A percentile compares a stretch with the other conserved stretches of the same genome.
phyloP scores from a whole-genome alignment of 1,140 invertebrate species.

The Elymnias hypermnestra region DNA sequence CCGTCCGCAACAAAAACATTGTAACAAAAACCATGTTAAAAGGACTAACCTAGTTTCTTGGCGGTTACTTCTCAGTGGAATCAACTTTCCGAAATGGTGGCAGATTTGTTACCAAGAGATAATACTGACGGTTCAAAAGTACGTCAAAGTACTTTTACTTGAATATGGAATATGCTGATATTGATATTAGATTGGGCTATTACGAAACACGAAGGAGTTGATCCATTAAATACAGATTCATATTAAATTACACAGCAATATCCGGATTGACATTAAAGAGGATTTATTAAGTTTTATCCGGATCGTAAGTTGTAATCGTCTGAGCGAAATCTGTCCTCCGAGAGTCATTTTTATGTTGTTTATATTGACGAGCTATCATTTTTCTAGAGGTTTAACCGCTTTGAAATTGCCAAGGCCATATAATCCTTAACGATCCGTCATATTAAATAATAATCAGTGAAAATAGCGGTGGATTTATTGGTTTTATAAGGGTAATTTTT shows the following conservation, averaged over 20 bases:
- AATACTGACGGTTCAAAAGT: no score
- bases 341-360: constrained; percentile 6
- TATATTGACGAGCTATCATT: constrained; percentile 9
- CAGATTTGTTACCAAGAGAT: no score
- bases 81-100: no score
- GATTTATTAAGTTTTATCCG: constrained; percentile 13
- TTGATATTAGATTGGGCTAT: no score
- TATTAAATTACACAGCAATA: constrained; percentile 14
- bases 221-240: not conserved
- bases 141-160: no score
- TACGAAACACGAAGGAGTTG: no score
- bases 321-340: constrained; percentile 2
- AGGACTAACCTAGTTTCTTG: no score
- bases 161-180: no score
- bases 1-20: no score
- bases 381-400: constrained; percentile 1
- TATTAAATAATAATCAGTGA: not conserved
- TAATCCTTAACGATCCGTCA: constrained; percentile 5
- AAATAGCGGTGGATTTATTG: constrained; percentile 3
- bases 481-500: not conserved
- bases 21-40: no score
- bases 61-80: no score
- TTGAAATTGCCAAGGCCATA: constrained; percentile 8
- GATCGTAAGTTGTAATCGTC: constrained; percentile 16
- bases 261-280: constrained; percentile 4